A percentile compares a stretch with the other conserved stretches of the same genome.
phyloP scores from a whole-genome alignment of 2,888 invertebrate species.

The Andrena flavipes region DNA sequence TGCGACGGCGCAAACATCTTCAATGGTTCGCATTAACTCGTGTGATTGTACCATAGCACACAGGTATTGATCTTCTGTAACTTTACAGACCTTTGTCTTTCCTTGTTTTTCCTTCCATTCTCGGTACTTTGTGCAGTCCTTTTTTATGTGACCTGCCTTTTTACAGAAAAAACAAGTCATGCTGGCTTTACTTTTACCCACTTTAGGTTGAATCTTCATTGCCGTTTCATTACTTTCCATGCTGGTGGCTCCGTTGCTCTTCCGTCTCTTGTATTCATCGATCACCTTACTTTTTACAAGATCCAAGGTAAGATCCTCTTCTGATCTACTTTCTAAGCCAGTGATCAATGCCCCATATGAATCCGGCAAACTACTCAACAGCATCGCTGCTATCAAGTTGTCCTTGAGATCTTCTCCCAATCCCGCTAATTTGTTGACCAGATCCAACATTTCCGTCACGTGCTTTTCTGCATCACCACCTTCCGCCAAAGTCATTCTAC shows the following conservation, averaged over 20 bases:
- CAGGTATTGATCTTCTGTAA: neutral
- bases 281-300: conserved; percentile 9
- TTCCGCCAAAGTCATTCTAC: neutral
- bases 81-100: neutral
- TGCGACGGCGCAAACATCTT: neutral
- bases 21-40: too few species aligned
- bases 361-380: neutral
- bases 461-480: conserved; percentile 1
- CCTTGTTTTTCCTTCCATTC: neutral
- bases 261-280: conserved; percentile 5
- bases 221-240: neutral
- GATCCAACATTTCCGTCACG: neutral
- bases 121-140: neutral
- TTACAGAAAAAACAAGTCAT: conserved; percentile 1
- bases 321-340: neutral
- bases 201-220: neutral
- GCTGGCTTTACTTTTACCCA: neutral
- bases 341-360: neutral
- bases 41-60: too few species aligned
- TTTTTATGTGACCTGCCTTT: neutral
- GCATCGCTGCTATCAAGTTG: neutral
- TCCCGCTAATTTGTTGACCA: neutral
- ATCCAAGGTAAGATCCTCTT: neutral
- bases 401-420: conserved; percentile 7
- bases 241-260: neutral